Percentiles rank a stretch among this genome's conserved stretches.
Conservation (phyloP, 2,888 invertebrate species). For the Congeria kusceri region DNA sequence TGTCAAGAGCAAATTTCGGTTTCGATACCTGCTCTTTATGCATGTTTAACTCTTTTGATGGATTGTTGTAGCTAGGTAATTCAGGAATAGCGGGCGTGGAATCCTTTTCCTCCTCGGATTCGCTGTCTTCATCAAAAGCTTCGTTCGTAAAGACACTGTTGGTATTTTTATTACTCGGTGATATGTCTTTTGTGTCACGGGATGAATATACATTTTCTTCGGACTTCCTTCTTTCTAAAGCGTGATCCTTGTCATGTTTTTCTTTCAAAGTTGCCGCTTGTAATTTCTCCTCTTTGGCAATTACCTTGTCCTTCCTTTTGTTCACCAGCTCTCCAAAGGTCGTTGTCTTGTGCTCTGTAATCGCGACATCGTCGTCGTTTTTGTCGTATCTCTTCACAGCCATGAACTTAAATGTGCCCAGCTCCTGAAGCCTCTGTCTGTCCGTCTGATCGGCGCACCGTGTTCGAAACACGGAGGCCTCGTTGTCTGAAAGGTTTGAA, state of each 20-base stretch:
- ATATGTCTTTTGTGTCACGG: neutral
- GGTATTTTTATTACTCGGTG: neutral
- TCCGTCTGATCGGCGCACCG: slow-evolving; percentile 46
- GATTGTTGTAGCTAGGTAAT: slow-evolving; percentile 25
- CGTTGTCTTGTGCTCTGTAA: slow-evolving; percentile 47
- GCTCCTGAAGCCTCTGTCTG: slow-evolving; percentile 39
- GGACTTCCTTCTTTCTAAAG: neutral
- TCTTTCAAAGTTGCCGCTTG: neutral
- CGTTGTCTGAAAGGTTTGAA: neutral
- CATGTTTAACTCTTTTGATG: neutral
- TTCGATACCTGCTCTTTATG: neutral
- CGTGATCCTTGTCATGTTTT: neutral
- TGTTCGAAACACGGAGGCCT: slow-evolving; percentile 46
- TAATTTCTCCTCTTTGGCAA: slow-evolving; percentile 44
- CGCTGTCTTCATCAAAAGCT: slow-evolving; percentile 4
- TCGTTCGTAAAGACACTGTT: slow-evolving; percentile 1
- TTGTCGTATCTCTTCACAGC: slow-evolving; percentile 58
- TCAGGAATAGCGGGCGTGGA: slow-evolving; percentile 37
- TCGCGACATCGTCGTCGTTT: slow-evolving; percentile 24
- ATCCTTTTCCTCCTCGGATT: slow-evolving; percentile 3
- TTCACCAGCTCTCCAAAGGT: slow-evolving; percentile 50
- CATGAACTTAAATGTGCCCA: slow-evolving; percentile 60
- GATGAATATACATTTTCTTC: neutral
- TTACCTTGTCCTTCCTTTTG: slow-evolving; percentile 52
- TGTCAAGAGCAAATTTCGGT: too few species aligned